Conservation (phyloP, 2,888 invertebrate genomes). For the Dromius quadrimaculatus region DNA sequence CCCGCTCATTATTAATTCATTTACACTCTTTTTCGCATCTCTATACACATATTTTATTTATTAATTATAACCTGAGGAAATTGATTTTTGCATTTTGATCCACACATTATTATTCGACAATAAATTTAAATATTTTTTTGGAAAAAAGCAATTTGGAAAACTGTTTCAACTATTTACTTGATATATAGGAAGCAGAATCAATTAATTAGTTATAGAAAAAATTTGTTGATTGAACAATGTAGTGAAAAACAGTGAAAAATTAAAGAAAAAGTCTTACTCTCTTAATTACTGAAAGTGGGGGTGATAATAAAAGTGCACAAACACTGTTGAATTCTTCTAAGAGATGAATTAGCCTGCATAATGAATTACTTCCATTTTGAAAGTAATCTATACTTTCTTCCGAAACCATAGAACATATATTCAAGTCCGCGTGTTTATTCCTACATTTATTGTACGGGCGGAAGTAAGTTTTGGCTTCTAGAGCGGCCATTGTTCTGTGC, state of each 20-base stretch:
- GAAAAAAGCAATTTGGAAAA: too few species aligned
- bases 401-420: slow-evolving; percentile 58
- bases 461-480: slow-evolving; percentile 62
- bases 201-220: too few species aligned
- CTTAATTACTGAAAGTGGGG: slow-evolving; percentile 39
- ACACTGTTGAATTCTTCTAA: slow-evolving; percentile 54
- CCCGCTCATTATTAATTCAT: slow-evolving; percentile 4
- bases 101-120: too few species aligned
- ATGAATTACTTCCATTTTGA: slow-evolving; percentile 60
- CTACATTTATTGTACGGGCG: slow-evolving; percentile 62
- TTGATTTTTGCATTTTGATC: too few species aligned
- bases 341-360: slow-evolving; percentile 58
- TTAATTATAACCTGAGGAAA: too few species aligned
- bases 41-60: too few species aligned
- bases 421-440: slow-evolving; percentile 61
- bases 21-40: neutral
- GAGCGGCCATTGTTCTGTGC: slow-evolving; percentile 56
- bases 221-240: too few species aligned
- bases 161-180: too few species aligned
- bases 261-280: slow-evolving; percentile 6
- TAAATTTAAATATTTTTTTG: too few species aligned
- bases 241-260: too few species aligned
- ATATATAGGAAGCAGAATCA: too few species aligned
- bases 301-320: slow-evolving; percentile 58
- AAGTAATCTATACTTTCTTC: slow-evolving; percentile 59